A percentile compares a stretch with the other conserved stretches of the same genome.
Evolutionary conservation across 2,113 vertebrate genomes (phyloP).

Genomic region (Chunga burmeisteri): DNA sequence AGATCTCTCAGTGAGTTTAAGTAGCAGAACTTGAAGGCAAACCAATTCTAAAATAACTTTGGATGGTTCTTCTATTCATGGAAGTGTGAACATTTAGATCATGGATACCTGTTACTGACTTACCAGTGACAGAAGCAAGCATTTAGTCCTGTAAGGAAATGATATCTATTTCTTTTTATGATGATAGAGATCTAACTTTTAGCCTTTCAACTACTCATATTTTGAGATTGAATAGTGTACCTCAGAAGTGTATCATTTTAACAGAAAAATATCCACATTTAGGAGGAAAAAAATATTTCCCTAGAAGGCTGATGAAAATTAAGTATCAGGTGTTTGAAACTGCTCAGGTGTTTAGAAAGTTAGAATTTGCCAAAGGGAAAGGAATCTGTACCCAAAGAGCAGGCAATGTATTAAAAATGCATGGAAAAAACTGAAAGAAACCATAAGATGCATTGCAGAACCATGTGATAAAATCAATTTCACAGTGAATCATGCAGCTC

Average conservation of each 20-base stretch:
- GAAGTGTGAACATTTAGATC: not conserved
- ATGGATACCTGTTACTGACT: not conserved
- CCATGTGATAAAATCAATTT: conserved; percentile 45
- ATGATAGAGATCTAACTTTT: not conserved
- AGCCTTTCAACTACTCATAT: not conserved
- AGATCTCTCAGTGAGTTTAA: not conserved
- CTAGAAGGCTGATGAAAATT: not conserved
- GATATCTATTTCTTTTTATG: not conserved
- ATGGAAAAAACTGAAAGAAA: not conserved
- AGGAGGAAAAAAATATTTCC: not conserved
- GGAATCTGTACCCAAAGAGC: conserved; percentile 12
- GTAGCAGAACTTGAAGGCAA: not conserved
- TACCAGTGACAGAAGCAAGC: not conserved
- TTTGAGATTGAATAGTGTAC: not conserved
- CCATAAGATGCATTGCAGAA: not conserved
- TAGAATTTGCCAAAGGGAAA: conserved; percentile 24
- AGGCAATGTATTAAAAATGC: conserved; percentile 7
- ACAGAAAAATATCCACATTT: not conserved
- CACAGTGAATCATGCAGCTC: conserved; percentile 29
- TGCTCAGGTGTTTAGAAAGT: conserved; percentile 10
- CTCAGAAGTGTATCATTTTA: not conserved
- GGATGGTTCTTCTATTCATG: not conserved
- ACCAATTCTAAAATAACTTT: not conserved
- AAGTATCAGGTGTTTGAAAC: conserved; percentile 7
- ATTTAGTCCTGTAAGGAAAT: not conserved